Percentiles rank a stretch among this genome's conserved stretches.
These are phyloP conservation scores for Aplidium turbinatum DNA, from an alignment of 23 tunicate genomes.

Conservation along the genomic window DNA sequence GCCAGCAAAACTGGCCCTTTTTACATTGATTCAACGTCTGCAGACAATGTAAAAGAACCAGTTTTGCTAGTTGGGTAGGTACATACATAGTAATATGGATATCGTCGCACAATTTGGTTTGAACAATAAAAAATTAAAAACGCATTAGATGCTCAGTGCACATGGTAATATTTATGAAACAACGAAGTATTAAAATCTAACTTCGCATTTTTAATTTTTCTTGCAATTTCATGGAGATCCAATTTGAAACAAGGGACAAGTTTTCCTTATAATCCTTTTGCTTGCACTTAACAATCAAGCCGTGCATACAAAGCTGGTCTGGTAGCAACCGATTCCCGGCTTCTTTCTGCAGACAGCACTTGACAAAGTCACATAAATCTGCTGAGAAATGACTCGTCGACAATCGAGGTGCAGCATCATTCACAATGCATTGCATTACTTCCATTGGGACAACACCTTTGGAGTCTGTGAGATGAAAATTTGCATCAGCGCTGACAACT, in stretches of 20 bases:
- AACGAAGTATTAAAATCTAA: no score
- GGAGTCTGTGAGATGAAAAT: no score
- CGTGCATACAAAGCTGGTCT: constrained; percentile 58
- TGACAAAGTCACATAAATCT: constrained; percentile 57
- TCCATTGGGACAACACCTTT: constrained; percentile 92
- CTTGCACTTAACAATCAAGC: constrained; percentile 33
- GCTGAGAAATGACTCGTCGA: constrained; percentile 33
- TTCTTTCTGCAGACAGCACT: constrained; percentile 83
- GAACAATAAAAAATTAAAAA: background rate
- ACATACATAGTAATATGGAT: background rate
- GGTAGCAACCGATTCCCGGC: constrained; percentile 64
- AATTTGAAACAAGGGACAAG: constrained; percentile 41
- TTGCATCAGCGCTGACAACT: no score
- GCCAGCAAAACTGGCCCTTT: no score
- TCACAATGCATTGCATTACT: constrained; percentile 88
- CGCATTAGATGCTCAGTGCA: no score
- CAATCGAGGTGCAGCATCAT: constrained; percentile 78
- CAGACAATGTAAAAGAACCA: no score
- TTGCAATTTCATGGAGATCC: constrained; percentile 31
- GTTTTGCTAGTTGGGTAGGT: no score
- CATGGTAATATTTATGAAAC: no score
- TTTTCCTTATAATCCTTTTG: constrained; percentile 11
- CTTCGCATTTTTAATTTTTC: background rate
- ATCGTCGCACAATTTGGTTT: background rate
- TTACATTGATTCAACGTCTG: no score